Percentiles rank a stretch among this genome's conserved stretches.
These are phyloP conservation scores for Siderastrea siderea DNA, from an alignment of 92 coral and sea anemone genomes.

Conservation along the genomic window DNA sequence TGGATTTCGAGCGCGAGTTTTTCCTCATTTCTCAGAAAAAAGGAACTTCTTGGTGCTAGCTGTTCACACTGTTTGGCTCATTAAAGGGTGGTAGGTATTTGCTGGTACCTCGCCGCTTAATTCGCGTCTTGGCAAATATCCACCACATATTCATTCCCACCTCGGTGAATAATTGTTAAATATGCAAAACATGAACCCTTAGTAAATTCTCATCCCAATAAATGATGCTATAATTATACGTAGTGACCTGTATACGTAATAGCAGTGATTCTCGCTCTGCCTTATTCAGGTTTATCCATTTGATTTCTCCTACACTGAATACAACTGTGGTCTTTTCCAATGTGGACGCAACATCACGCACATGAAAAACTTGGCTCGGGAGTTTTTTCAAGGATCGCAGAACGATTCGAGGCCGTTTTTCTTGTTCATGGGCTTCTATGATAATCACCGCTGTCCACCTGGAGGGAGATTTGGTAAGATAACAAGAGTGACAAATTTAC, in stretches of 20 bases:
- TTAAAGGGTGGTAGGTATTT: too few species aligned
- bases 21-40: too few species aligned
- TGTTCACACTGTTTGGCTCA: too few species aligned
- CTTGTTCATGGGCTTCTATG: slow-evolving; percentile 88
- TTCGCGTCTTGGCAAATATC: too few species aligned
- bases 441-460: slow-evolving; percentile 91
- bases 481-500: background rate
- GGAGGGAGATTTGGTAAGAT: slow-evolving; percentile 74
- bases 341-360: slow-evolving; percentile 91
- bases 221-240: too few species aligned
- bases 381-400: slow-evolving; percentile 81
- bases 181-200: too few species aligned
- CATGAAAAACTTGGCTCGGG: slow-evolving; percentile 80
- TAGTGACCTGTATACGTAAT: background rate
- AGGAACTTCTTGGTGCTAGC: too few species aligned
- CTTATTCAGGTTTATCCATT: slow-evolving; percentile 86
- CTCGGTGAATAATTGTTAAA: too few species aligned
- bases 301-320: slow-evolving; percentile 90
- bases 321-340: slow-evolving; percentile 76
- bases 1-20: too few species aligned
- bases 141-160: too few species aligned
- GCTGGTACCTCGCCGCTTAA: too few species aligned
- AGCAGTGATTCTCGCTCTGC: background rate
- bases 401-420: slow-evolving; percentile 83
- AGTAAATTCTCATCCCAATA: too few species aligned